Evolutionary conservation across 2,797 vertebrate genomes (phyloP).

Genomic region (Lepilemur ruficaudatus): DNA sequence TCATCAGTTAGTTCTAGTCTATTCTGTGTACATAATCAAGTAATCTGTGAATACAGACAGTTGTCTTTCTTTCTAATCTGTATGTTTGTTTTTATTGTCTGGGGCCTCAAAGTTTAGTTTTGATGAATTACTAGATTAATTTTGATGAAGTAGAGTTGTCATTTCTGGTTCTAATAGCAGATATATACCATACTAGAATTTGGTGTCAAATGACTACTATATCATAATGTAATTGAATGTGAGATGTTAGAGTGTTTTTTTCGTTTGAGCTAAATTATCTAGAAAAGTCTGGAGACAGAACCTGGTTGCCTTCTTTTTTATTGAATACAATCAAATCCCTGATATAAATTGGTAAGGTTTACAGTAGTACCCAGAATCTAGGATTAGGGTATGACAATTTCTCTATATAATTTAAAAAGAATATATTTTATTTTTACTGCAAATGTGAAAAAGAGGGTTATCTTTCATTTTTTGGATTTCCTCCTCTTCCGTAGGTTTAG

Average conservation of each 20-base stretch:
- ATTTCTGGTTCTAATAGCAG: not conserved
- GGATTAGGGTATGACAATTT: not conserved
- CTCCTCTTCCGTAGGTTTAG: not conserved
- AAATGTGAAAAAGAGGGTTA: not conserved
- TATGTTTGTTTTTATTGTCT: not conserved
- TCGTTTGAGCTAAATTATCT: slow-evolving; percentile 13
- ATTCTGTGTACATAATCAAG: not conserved
- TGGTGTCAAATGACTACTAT: not conserved
- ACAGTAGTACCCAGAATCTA: not conserved
- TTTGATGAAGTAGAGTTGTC: not conserved
- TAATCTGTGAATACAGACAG: not conserved
- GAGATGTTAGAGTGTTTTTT: slow-evolving; percentile 13
- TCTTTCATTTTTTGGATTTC: not conserved
- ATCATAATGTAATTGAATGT: not conserved
- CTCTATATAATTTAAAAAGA: not conserved
- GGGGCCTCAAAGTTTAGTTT: not conserved
- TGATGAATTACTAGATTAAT: slow-evolving; percentile 18
- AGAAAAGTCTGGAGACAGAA: not conserved
- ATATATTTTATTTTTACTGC: not conserved
- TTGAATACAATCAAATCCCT: not conserved
- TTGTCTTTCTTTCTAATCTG: not conserved
- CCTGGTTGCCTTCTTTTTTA: not conserved
- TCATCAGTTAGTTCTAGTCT: not conserved
- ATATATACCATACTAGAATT: not conserved
- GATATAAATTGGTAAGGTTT: not conserved